Evolutionary conservation across 2,888 invertebrate genomes (phyloP).

Genomic region (Creontiades dilutus): DNA sequence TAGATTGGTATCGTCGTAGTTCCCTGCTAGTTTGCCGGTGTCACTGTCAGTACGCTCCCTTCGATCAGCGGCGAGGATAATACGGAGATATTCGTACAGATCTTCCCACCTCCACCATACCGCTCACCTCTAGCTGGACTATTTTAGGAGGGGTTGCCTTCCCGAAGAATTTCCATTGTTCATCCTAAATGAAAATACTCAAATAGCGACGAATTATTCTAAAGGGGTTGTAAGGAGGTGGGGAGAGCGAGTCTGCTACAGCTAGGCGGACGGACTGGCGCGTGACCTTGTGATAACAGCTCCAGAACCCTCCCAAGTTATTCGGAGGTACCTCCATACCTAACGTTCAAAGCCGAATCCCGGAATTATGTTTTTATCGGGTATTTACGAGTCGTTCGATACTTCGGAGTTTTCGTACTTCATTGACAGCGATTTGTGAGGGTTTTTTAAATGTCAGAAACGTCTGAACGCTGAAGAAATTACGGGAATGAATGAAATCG

Average conservation of each 20-base stretch:
- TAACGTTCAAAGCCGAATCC: not conserved
- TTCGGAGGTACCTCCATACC: not conserved
- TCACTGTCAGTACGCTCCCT: no score
- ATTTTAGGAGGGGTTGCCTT: conserved; percentile 12
- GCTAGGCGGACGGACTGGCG: not conserved
- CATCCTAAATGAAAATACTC: conserved; percentile 3
- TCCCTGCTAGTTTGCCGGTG: no score
- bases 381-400: not conserved
- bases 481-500: not conserved
- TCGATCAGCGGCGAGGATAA: no score
- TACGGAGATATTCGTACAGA: no score
- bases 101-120: no score
- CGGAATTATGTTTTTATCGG: not conserved
- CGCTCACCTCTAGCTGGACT: not conserved
- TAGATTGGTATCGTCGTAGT: no score
- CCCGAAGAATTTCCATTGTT: not conserved
- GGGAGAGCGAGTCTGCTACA: not conserved
- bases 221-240: not conserved
- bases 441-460: not conserved
- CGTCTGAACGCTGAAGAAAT: not conserved
- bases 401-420: not conserved
- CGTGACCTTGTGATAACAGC: conserved; percentile 39
- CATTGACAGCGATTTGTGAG: not conserved
- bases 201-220: conserved; percentile 8
- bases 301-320: conserved; percentile 12